Percentiles rank a stretch among this genome's conserved stretches.
phyloP scores from a whole-genome alignment of 1,140 invertebrate genomes.

The Hirudo medicinalis region DNA sequence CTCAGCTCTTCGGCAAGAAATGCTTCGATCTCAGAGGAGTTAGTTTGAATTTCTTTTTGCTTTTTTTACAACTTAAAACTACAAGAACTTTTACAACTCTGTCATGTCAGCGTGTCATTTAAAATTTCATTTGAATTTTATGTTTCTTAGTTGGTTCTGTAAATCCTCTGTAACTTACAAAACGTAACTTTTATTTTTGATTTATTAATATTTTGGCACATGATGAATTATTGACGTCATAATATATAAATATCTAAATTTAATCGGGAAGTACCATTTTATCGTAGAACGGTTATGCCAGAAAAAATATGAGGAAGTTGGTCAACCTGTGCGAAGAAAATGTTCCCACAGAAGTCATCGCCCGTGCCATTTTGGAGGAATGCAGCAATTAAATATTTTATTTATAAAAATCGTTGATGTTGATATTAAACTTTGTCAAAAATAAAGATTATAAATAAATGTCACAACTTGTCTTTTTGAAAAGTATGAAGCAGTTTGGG shows the following conservation, averaged over 20 bases:
- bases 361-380: slow-evolving; percentile 2
- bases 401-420: no score
- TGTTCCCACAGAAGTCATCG: neutral
- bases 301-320: neutral
- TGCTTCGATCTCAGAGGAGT: no score
- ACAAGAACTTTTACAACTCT: no score
- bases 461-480: no score
- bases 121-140: neutral
- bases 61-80: no score
- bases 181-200: neutral
- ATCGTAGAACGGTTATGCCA: neutral
- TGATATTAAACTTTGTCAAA: no score
- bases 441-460: no score
- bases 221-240: neutral
- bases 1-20: no score
- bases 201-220: neutral
- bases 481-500: no score
- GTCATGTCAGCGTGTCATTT: no score
- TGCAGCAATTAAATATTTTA: neutral
- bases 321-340: slow-evolving; percentile 16
- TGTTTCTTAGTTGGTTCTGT: neutral
- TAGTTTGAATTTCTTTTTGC: no score
- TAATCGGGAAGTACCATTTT: neutral
- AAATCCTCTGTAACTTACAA: neutral
- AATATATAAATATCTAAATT: neutral